These are phyloP conservation scores for Synchiropus splendidus DNA, from an alignment of 2,113 vertebrate species.

Conservation along the genomic window DNA sequence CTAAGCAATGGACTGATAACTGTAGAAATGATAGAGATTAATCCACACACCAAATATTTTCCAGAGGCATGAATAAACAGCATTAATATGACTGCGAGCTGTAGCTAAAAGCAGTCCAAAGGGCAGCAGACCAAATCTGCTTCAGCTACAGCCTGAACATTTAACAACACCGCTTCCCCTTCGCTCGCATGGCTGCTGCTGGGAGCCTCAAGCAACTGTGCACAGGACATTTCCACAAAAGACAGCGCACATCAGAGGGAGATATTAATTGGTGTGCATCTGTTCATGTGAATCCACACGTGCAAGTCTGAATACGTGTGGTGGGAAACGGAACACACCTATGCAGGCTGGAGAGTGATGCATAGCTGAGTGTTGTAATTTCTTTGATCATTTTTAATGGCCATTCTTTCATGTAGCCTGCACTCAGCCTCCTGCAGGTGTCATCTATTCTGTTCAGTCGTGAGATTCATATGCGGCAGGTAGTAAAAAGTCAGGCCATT, in stretches of 20 bases:
- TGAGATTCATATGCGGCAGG: conserved; percentile 71
- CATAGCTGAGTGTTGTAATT: conserved; percentile 65
- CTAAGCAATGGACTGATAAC: conserved; percentile 19
- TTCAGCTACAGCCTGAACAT: neutral
- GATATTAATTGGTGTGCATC: conserved; percentile 49
- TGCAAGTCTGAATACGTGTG: conserved; percentile 21
- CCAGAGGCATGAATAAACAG: too few species aligned
- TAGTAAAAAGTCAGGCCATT: conserved; percentile 68
- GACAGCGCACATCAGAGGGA: conserved; percentile 58
- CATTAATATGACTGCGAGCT: too few species aligned
- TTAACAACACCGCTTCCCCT: neutral
- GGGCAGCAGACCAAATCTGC: too few species aligned
- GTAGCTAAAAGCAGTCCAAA: too few species aligned
- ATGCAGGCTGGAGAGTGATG: conserved; percentile 57
- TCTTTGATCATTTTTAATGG: conserved; percentile 77
- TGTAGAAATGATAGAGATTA: conserved; percentile 42
- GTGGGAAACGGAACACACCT: conserved; percentile 43
- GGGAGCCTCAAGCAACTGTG: conserved; percentile 58
- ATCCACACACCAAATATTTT: conserved; percentile 59
- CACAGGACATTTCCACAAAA: conserved; percentile 58
- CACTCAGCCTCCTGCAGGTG: conserved; percentile 69
- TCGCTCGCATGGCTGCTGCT: conserved; percentile 12
- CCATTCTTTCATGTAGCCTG: conserved; percentile 66
- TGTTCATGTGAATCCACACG: conserved; percentile 4
- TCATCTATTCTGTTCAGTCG: conserved; percentile 70